Base-by-base conservation (phyloP, 2,797 vertebrate genomes). In the Eulemur coronatus region DNA sequence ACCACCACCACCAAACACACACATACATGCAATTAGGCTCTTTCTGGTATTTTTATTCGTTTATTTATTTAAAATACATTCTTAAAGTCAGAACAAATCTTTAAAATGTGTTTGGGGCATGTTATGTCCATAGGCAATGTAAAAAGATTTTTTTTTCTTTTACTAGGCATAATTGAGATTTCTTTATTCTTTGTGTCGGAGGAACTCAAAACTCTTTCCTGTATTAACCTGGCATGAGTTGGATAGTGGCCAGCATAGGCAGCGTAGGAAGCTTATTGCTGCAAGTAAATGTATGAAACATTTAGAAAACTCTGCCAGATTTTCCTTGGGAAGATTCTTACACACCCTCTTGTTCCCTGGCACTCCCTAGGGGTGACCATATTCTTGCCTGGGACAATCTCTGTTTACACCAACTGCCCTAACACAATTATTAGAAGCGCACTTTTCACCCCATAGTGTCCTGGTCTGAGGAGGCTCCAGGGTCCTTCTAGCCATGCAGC, bases 71-170 rank as follows among this genome's bases (percentile, higher is more conserved):
- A 65, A 94, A 91, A 46, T n/a, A 33, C 35, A 67, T 35, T 24
- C 28, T 65, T 81, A 85, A 95, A 89, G 55, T 55, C 18, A 89
- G 41, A 89, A 67, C 7, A 82, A 86, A 63, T 17, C 11, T 70
- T 46, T 59, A 72, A 67, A 33, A 33, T 80, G 24, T 65, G 17
- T 46, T 76, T 85, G 48, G 30, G n/a, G n/a, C 2, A 15, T 38
- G 11, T n/a, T 24, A 26, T 46, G 35, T 84, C 46, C 65, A 35
- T 0, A 28, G 26, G 14, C 33, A 86, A 43, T 8, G 5, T 14
- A 57, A 55, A 55, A 92, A 59, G 13, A 26, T 48, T 63, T n/a
- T 24, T 11, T 38, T 17, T 73, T 35, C 30, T 61, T 65, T 63
- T 41, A 65, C 11, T n/a, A 50, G 61, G 8, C 0, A 18, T 30